Evolutionary conservation across 2,797 vertebrate genomes (phyloP).

Genomic region (Podarcis siculus): DNA sequence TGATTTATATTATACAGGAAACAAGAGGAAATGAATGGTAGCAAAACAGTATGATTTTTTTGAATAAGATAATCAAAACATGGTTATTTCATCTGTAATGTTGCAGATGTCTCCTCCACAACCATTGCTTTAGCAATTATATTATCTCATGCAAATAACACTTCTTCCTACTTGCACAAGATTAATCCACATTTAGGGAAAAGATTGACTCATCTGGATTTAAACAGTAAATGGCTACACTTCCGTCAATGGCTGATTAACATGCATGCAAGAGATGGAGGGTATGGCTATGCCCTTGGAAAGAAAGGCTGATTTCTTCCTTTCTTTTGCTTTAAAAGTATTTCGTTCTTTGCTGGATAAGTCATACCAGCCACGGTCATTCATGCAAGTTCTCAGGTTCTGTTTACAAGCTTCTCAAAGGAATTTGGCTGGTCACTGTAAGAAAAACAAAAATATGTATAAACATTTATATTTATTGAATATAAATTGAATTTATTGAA

Average conservation of each 20-base stretch:
- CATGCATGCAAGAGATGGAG: background rate
- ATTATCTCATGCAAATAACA: slow-evolving; percentile 54
- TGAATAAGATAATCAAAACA: slow-evolving; percentile 74
- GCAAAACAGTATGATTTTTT: slow-evolving; percentile 59
- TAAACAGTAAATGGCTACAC: slow-evolving; percentile 30
- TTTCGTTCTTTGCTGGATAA: background rate
- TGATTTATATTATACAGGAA: slow-evolving; percentile 58
- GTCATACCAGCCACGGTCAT: background rate
- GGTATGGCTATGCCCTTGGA: slow-evolving; percentile 23
- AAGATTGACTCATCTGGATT: slow-evolving; percentile 62
- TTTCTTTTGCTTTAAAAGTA: slow-evolving; percentile 17
- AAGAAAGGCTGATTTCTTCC: slow-evolving; percentile 9
- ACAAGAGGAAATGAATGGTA: slow-evolving; percentile 66
- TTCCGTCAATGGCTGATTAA: slow-evolving; percentile 32
- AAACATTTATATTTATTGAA: too few species aligned
- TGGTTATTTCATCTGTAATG: slow-evolving; percentile 37
- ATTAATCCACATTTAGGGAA: slow-evolving; percentile 51
- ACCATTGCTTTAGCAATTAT: slow-evolving; percentile 62
- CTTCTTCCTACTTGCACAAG: slow-evolving; percentile 46
- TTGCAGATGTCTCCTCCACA: slow-evolving; percentile 64
- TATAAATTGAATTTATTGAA: too few species aligned
- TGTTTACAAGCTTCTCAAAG: too few species aligned
- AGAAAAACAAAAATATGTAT: too few species aligned
- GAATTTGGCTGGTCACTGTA: too few species aligned
- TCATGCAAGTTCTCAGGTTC: background rate